Percentiles rank a stretch among this genome's conserved stretches.
Evolutionary conservation across 2,888 invertebrate genomes (phyloP).

Genomic region (Junonia oenone): DNA sequence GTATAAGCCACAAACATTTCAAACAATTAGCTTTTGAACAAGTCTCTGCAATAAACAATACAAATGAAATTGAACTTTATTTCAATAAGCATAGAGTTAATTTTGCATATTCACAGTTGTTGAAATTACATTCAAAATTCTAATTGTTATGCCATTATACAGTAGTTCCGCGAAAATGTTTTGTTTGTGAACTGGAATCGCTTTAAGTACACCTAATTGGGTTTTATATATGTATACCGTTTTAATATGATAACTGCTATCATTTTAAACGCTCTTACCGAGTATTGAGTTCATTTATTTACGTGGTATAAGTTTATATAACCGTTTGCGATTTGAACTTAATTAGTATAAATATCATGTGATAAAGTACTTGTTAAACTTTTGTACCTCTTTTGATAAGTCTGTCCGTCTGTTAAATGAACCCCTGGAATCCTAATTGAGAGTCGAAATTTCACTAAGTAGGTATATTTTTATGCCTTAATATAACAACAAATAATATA

Average conservation of each 20-base stretch:
- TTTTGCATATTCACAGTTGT: neutral
- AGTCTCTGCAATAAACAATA: neutral
- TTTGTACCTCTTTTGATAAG: too few species aligned
- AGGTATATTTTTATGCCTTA: too few species aligned
- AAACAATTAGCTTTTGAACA: neutral
- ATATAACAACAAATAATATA: too few species aligned
- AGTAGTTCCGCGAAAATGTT: neutral
- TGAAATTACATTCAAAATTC: neutral
- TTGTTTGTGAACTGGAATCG: constrained; percentile 3
- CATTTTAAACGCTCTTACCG: neutral
- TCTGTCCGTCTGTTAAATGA: too few species aligned
- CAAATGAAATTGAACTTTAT: neutral
- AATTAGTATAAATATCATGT: too few species aligned
- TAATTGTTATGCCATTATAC: constrained; percentile 3
- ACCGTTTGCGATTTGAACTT: too few species aligned
- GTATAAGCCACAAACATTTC: neutral
- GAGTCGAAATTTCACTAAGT: too few species aligned
- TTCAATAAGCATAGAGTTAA: neutral
- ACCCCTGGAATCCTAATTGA: too few species aligned
- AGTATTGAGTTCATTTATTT: too few species aligned
- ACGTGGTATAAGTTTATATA: too few species aligned
- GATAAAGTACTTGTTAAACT: too few species aligned
- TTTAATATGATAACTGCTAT: neutral
- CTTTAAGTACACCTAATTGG: constrained; percentile 3
- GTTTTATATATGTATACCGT: neutral